phyloP scores from a whole-genome alignment of 2,797 vertebrate genomes.

The Tokudaia tokunoshimensis region DNA sequence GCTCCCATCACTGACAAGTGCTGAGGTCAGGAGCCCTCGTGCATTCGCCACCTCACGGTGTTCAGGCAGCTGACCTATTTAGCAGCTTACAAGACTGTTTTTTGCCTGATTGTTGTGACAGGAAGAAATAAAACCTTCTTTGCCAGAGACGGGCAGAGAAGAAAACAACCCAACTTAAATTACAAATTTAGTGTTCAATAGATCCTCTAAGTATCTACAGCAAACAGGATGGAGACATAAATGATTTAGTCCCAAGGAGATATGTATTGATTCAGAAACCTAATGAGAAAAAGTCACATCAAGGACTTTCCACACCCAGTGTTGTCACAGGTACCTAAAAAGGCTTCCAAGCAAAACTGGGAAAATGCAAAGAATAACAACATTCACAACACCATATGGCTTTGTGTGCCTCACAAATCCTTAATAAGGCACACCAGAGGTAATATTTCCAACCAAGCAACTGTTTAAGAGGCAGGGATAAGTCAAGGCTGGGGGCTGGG shows the following conservation, averaged over 20 bases:
- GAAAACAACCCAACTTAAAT: slow-evolving; percentile 59
- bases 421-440: slow-evolving; percentile 38
- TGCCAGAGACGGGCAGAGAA: slow-evolving; percentile 29
- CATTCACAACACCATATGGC: slow-evolving; percentile 42
- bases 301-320: slow-evolving; percentile 49
- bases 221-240: slow-evolving; percentile 48
- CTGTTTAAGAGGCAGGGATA: slow-evolving; percentile 39
- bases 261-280: slow-evolving; percentile 51
- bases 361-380: background rate
- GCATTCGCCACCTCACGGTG: slow-evolving; percentile 67
- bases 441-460: slow-evolving; percentile 44
- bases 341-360: slow-evolving; percentile 4
- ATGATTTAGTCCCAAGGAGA: background rate
- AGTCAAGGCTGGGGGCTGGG: background rate
- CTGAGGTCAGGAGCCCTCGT: slow-evolving; percentile 65
- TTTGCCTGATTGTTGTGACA: slow-evolving; percentile 70
- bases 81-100: slow-evolving; percentile 76
- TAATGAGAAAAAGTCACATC: slow-evolving; percentile 63
- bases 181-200: slow-evolving; percentile 59
- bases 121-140: slow-evolving; percentile 59
- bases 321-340: slow-evolving; percentile 50
- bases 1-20: slow-evolving; percentile 64
- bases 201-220: slow-evolving; percentile 44
- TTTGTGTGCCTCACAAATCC: slow-evolving; percentile 49
- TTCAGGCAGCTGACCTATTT: slow-evolving; percentile 71